These are phyloP conservation scores for Illadopsis cleaveri DNA, from an alignment of 2,113 vertebrate genomes.

Conservation along the genomic window DNA sequence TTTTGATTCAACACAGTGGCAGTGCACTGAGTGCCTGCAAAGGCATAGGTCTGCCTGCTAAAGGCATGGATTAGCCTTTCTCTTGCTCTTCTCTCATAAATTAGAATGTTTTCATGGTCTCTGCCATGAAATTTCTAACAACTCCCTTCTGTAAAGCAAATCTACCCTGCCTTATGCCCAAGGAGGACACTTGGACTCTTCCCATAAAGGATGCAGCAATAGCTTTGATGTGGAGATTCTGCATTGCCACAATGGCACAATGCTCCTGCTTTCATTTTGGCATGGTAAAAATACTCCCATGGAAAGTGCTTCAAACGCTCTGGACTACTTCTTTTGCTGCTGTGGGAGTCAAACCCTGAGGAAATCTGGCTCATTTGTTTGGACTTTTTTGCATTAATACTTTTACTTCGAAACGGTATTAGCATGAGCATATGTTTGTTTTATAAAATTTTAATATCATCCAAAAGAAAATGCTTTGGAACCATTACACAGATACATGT, in stretches of 20 bases:
- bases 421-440: slow-evolving; percentile 56
- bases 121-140: neutral
- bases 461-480: slow-evolving; percentile 59
- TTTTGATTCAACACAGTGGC: neutral
- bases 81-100: neutral
- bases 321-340: slow-evolving; percentile 24
- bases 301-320: slow-evolving; percentile 15
- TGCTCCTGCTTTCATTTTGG: neutral
- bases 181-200: neutral
- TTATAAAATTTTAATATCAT: slow-evolving; percentile 58
- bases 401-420: slow-evolving; percentile 53
- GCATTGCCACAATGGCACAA: neutral
- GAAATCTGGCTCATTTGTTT: slow-evolving; percentile 57
- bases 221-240: neutral
- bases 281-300: neutral
- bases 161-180: fast-evolving
- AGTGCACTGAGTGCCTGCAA: neutral
- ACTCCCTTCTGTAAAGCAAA: neutral
- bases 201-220: neutral
- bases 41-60: neutral
- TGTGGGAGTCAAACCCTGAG: slow-evolving; percentile 32
- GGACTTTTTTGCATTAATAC: slow-evolving; percentile 49
- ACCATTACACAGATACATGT: slow-evolving; percentile 38
- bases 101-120: neutral
- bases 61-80: neutral